Percentiles rank a stretch among this genome's conserved stretches.
Conservation (phyloP, 2,797 vertebrate species). For the Gambusia yucatana region DNA sequence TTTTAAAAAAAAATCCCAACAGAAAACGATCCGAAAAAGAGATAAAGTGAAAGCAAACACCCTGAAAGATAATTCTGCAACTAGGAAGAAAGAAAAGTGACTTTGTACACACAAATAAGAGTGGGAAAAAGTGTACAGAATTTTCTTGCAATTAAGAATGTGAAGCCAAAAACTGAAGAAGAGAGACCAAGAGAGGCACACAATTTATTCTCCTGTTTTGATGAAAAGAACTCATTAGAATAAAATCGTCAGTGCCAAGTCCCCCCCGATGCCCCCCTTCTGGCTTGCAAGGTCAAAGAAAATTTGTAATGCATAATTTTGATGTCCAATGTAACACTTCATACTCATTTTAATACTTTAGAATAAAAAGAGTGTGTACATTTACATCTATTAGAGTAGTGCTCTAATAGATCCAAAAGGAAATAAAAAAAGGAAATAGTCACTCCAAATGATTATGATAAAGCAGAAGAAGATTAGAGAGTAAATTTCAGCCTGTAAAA, state of each 20-base stretch:
- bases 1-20: conserved; percentile 13
- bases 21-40: conserved; percentile 1
- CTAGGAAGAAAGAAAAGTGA: conserved; percentile 35
- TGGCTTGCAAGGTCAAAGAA: conserved; percentile 10
- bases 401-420: neutral
- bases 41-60: conserved; percentile 38
- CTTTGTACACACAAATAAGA: neutral
- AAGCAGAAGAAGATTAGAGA: neutral
- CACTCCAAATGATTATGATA: neutral
- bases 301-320: conserved; percentile 13
- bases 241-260: conserved; percentile 22
- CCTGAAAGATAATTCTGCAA: conserved; percentile 40
- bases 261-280: neutral
- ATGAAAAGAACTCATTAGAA: conserved; percentile 28
- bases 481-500: neutral
- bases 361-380: conserved; percentile 5
- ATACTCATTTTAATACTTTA: conserved; percentile 21
- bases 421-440: neutral
- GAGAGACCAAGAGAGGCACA: conserved; percentile 28
- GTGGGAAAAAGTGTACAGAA: conserved; percentile 10
- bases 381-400: neutral
- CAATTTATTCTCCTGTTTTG: conserved; percentile 33
- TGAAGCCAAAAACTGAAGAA: conserved; percentile 36
- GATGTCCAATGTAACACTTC: conserved; percentile 23
- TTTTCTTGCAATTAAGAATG: conserved; percentile 46